phyloP scores from a whole-genome alignment of 2,888 invertebrate genomes.

The Oscheius sp. region DNA sequence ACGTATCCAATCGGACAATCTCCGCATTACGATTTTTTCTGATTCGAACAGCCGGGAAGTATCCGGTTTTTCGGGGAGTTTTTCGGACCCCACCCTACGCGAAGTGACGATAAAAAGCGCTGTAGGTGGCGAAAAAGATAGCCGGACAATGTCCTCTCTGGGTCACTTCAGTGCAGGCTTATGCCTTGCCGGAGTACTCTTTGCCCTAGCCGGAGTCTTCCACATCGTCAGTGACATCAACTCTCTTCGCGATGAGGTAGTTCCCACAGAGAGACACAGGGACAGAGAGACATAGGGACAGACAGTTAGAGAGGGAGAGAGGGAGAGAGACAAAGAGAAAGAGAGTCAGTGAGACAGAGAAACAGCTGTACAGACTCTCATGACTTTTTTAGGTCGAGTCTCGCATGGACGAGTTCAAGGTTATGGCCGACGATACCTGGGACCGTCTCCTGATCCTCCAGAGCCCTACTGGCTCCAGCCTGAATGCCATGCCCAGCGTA shows the following conservation, averaged over 20 bases:
- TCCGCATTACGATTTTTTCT: conserved; percentile 16
- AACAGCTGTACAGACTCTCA: neutral
- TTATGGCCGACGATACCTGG: conserved; percentile 62
- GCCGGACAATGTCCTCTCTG: conserved; percentile 44
- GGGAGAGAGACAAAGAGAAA: no score
- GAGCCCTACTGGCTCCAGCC: conserved; percentile 56
- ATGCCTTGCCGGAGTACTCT: conserved; percentile 53
- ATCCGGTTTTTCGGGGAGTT: conserved; percentile 13
- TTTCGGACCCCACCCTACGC: conserved; percentile 1
- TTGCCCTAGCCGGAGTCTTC: conserved; percentile 53
- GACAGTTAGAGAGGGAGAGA: no score
- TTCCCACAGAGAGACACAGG: neutral
- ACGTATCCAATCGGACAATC: neutral
- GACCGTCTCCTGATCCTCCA: conserved; percentile 57
- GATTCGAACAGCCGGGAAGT: neutral
- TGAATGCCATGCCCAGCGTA: conserved; percentile 51
- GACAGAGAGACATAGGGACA: neutral
- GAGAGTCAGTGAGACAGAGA: no score
- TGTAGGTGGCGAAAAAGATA: neutral
- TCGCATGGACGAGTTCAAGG: conserved; percentile 43
- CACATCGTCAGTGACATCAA: conserved; percentile 60
- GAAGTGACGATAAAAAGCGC: conserved; percentile 14
- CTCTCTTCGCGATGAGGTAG: conserved; percentile 53
- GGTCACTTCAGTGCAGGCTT: conserved; percentile 52
- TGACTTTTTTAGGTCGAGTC: conserved; percentile 25